phyloP scores from a whole-genome alignment of 2,113 vertebrate genomes.

The Pyrgilauda ruficollis region DNA sequence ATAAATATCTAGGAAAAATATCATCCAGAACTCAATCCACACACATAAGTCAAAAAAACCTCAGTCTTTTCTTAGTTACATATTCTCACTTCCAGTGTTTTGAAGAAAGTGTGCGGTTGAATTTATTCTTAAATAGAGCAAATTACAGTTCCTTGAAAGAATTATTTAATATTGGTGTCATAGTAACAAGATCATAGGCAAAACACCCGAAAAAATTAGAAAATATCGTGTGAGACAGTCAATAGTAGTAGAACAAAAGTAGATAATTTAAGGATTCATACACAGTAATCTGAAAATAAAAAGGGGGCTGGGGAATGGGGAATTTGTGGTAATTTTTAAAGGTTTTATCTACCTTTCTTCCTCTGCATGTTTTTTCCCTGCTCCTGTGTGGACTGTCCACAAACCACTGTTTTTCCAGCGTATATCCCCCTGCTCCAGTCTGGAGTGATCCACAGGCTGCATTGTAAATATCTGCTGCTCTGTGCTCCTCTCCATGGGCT shows the following conservation, averaged over 20 bases:
- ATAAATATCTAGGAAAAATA: background rate
- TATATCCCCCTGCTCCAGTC: background rate
- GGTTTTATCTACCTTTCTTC: background rate
- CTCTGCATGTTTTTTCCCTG: background rate
- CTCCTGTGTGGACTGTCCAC: accelerated
- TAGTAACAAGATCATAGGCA: background rate
- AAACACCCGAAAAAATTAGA: background rate
- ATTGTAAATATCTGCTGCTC: background rate
- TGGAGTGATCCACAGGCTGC: background rate
- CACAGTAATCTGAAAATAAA: background rate
- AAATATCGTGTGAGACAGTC: background rate
- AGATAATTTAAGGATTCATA: background rate
- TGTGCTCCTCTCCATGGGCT: background rate
- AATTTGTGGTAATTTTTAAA: accelerated
- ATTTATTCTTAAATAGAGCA: background rate
- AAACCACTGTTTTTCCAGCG: background rate
- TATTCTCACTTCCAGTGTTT: background rate
- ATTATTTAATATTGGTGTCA: background rate
- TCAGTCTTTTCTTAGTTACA: background rate
- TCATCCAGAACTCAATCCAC: background rate
- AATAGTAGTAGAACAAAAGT: background rate
- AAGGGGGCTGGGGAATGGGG: accelerated
- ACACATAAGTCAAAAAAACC: accelerated
- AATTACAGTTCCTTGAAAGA: background rate
- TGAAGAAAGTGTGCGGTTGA: background rate